phyloP scores from a whole-genome alignment of 2,113 vertebrate species.

The Irena cyanogastra region DNA sequence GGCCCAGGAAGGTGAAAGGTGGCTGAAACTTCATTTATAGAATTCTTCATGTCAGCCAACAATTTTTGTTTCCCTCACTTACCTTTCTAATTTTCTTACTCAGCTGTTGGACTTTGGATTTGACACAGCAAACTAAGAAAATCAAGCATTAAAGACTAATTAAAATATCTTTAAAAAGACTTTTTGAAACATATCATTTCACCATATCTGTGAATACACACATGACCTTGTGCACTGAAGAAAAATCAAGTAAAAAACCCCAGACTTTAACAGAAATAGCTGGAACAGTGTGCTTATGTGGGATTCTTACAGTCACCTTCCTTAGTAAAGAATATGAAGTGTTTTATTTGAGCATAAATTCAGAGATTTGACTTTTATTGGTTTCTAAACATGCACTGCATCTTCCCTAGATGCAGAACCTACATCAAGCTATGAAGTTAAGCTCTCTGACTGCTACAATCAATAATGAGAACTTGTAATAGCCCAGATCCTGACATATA shows the following conservation, averaged over 20 bases:
- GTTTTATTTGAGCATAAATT: constrained; percentile 29
- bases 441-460: background rate
- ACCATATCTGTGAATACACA: background rate
- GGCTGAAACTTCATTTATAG: background rate
- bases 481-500: background rate
- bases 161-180: background rate
- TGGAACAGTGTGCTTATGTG: background rate
- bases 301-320: background rate
- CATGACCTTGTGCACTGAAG: background rate
- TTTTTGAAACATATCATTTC: background rate
- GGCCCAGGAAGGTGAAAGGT: background rate
- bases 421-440: background rate
- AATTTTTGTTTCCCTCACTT: background rate
- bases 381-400: background rate
- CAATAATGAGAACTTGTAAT: background rate
- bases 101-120: background rate
- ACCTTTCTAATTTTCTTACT: background rate
- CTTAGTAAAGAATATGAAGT: constrained; percentile 35
- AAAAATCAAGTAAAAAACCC: background rate
- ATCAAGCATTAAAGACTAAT: background rate
- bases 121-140: background rate
- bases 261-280: background rate
- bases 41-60: background rate
- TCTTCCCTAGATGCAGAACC: background rate
- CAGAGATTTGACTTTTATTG: background rate